These are phyloP conservation scores for Pandemis corylana DNA, from an alignment of 2,888 invertebrate species.

Conservation along the genomic window DNA sequence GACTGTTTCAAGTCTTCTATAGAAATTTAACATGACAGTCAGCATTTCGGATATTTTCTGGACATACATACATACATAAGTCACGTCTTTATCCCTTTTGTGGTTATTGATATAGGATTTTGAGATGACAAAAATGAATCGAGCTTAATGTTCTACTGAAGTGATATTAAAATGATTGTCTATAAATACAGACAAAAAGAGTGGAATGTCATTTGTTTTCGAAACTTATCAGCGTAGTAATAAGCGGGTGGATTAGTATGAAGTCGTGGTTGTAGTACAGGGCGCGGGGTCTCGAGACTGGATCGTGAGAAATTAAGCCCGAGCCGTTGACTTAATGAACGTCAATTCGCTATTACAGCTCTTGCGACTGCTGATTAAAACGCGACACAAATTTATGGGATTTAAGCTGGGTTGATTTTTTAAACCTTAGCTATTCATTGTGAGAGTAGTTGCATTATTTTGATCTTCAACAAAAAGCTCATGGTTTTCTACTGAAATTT, in stretches of 20 bases:
- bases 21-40: too few species aligned
- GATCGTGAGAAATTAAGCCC: constrained; percentile 63
- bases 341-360: constrained; percentile 38
- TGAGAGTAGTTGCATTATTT: not conserved
- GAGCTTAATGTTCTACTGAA: too few species aligned
- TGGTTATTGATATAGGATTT: too few species aligned
- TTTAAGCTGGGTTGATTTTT: not conserved
- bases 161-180: too few species aligned
- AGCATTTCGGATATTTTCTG: too few species aligned
- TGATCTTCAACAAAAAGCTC: too few species aligned
- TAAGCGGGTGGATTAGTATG: not conserved
- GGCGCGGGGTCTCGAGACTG: constrained; percentile 47
- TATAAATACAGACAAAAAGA: not conserved
- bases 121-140: too few species aligned
- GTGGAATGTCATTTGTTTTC: not conserved
- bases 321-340: constrained; percentile 48
- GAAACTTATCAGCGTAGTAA: not conserved
- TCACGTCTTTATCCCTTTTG: too few species aligned
- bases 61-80: too few species aligned
- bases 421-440: not conserved
- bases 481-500: too few species aligned
- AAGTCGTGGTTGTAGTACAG: not conserved
- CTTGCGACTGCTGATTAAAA: constrained; percentile 35
- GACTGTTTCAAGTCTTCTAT: too few species aligned
- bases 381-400: constrained; percentile 21